These are phyloP conservation scores for Apocrypta bakeri DNA, from an alignment of 1,140 invertebrate genomes.

Conservation along the genomic window DNA sequence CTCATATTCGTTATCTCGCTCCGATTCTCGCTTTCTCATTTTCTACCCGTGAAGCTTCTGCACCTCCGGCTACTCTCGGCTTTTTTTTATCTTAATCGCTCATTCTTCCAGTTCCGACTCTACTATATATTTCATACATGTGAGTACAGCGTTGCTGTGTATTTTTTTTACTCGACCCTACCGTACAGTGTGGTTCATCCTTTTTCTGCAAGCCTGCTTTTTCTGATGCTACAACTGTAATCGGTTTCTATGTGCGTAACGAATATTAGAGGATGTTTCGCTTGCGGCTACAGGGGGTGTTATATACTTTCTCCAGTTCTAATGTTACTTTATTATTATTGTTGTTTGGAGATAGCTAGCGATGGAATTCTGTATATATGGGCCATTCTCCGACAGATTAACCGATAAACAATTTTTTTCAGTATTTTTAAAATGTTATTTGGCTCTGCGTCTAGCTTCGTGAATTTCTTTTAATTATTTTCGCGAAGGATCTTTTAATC, in stretches of 20 bases:
- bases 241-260: no score
- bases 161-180: neutral
- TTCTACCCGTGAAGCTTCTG: neutral
- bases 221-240: no score
- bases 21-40: neutral
- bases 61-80: neutral
- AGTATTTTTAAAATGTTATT: no score
- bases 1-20: constrained; percentile 10
- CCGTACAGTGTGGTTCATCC: neutral
- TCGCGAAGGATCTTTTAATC: no score
- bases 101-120: neutral
- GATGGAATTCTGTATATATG: neutral
- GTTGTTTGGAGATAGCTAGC: neutral
- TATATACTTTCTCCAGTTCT: neutral
- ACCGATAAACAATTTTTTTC: no score
- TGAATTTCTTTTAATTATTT: no score
- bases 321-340: neutral
- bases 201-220: neutral
- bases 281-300: neutral
- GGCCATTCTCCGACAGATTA: no score
- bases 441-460: no score
- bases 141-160: neutral
- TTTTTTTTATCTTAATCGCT: constrained; percentile 18
- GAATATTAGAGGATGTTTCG: neutral
- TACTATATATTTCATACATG: no score